Evolutionary conservation across 2,113 vertebrate species (phyloP).

Genomic region (Phalacrocorax pelagicus): DNA sequence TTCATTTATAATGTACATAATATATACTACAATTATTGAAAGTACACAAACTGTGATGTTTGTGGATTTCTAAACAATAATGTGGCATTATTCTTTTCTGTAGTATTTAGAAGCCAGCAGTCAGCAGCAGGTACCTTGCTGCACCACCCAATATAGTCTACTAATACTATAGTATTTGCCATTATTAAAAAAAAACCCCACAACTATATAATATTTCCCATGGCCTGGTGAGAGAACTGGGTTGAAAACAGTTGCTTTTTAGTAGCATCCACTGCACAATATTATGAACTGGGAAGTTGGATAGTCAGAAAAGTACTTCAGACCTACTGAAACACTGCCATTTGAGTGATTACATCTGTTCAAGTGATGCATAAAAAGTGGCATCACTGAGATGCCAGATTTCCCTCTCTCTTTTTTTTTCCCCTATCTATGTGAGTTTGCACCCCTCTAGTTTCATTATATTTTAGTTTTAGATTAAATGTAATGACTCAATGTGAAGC

Average conservation of each 20-base stretch:
- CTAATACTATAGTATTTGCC: no score
- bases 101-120: not conserved
- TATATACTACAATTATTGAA: not conserved
- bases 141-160: not conserved
- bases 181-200: not conserved
- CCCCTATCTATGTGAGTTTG: not conserved
- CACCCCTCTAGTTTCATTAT: conserved; percentile 11
- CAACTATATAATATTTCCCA: not conserved
- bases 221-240: not conserved
- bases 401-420: not conserved
- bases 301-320: not conserved
- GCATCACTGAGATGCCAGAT: not conserved
- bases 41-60: not conserved
- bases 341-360: conserved; percentile 67
- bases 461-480: not conserved
- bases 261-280: not conserved
- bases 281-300: not conserved
- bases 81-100: not conserved
- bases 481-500: not conserved
- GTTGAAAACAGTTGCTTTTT: not conserved
- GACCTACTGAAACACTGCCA: conserved; percentile 45
- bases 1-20: not conserved
- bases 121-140: not conserved
- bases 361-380: not conserved
- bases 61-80: not conserved